Evolutionary conservation across 2,888 invertebrate genomes (phyloP).

Genomic region (Malthinus seriepunctatus): DNA sequence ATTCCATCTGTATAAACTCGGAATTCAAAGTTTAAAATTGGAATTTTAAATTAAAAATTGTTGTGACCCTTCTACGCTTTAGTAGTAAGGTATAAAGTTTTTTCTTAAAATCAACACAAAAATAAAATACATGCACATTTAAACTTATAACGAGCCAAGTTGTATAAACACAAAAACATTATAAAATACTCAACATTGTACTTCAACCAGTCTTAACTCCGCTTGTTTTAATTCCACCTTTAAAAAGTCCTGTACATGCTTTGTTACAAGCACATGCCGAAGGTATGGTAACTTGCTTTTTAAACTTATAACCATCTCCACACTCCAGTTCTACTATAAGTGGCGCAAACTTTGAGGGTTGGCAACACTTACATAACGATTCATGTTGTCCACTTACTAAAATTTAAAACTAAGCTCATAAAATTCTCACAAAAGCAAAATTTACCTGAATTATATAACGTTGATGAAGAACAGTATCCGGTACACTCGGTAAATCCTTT

Average conservation of each 20-base stretch:
- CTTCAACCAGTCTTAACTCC: no score
- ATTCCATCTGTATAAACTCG: no score
- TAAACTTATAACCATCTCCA: constrained; percentile 46
- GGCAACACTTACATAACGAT: constrained; percentile 61
- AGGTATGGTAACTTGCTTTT: constrained; percentile 50
- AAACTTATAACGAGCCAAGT: no score
- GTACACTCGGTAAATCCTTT: constrained; percentile 69
- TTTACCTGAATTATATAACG: constrained; percentile 69
- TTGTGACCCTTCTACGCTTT: no score
- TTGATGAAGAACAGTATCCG: constrained; percentile 71
- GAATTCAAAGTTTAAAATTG: no score
- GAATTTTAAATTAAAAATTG: no score
- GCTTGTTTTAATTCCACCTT: background rate
- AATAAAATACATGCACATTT: no score
- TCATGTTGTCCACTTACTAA: constrained; percentile 62
- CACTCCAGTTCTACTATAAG: constrained; percentile 48
- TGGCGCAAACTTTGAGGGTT: constrained; percentile 42
- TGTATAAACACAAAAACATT: no score
- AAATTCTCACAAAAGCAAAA: constrained; percentile 26
- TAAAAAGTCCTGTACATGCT: constrained; percentile 17
- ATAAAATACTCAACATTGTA: no score
- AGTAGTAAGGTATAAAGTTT: no score
- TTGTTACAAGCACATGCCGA: constrained; percentile 46
- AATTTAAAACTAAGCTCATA: constrained; percentile 26
- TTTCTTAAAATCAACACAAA: no score